Evolutionary conservation across 2,888 invertebrate genomes (phyloP).

Genomic region (Nomada ruficornis): DNA sequence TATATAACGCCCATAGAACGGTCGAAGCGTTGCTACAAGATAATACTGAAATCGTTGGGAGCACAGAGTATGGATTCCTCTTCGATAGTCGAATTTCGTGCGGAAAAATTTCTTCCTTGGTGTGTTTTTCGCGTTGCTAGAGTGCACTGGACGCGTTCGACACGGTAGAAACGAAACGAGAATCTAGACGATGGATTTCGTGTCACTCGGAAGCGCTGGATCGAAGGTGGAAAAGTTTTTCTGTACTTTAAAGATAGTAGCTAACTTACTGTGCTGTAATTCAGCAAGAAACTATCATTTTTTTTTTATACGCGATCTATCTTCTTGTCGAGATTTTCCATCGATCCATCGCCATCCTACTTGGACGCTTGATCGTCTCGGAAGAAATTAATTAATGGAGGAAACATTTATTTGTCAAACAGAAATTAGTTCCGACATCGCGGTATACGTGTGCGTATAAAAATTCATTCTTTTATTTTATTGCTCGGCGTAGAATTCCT

Average conservation of each 20-base stretch:
- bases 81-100: slow-evolving; percentile 33
- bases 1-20: slow-evolving; percentile 54
- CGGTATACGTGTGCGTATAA: not conserved
- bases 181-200: slow-evolving; percentile 23
- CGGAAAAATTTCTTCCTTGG: slow-evolving; percentile 31
- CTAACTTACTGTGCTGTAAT: slow-evolving; percentile 50
- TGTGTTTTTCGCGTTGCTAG: slow-evolving; percentile 49
- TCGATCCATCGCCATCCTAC: slow-evolving; percentile 53
- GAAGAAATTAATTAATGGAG: slow-evolving; percentile 10
- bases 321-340: slow-evolving; percentile 46
- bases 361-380: not conserved
- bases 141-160: slow-evolving; percentile 32
- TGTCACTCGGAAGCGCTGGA: slow-evolving; percentile 8
- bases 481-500: not conserved
- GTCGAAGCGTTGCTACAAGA: not conserved
- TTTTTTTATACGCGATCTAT: slow-evolving; percentile 2
- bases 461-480: not conserved
- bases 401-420: not conserved
- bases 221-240: slow-evolving; percentile 41
- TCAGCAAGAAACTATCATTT: slow-evolving; percentile 46
- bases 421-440: not conserved
- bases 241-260: slow-evolving; percentile 52
- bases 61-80: not conserved
- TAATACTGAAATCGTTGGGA: not conserved
- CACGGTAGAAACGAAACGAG: slow-evolving; percentile 8